Percentiles rank a stretch among this genome's conserved stretches.
phyloP scores from a whole-genome alignment of 2,797 vertebrate species.

The Apogon hyalosoma region DNA sequence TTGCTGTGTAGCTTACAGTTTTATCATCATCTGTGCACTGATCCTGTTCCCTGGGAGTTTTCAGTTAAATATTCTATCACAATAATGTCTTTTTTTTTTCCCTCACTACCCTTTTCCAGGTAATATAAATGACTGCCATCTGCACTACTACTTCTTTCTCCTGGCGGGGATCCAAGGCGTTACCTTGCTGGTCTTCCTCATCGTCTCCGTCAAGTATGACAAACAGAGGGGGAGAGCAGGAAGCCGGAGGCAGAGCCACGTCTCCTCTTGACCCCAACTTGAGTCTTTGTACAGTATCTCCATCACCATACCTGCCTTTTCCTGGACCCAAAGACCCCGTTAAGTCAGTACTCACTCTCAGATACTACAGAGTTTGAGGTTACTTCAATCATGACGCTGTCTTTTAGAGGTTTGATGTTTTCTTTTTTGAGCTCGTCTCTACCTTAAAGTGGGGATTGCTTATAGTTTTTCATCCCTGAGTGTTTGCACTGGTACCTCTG shows the following conservation, averaged over 20 bases:
- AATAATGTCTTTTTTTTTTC: conserved; percentile 26
- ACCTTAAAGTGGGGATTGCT: conserved; percentile 19
- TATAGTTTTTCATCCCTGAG: conserved; percentile 26
- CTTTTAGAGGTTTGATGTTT: neutral
- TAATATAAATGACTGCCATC: conserved; percentile 94
- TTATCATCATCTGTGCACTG: conserved; percentile 5
- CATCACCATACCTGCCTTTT: conserved; percentile 45
- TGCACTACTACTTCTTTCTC: conserved; percentile 98
- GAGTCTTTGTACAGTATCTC: neutral
- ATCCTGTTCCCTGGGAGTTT: neutral
- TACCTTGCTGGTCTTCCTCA: conserved; percentile 94
- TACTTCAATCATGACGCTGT: conserved; percentile 11
- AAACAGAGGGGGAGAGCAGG: conserved; percentile 80
- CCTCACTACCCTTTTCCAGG: conserved; percentile 75
- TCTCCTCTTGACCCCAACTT: conserved; percentile 72
- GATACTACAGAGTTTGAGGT: conserved; percentile 2
- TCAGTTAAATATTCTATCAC: conserved; percentile 10
- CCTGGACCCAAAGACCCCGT: conserved; percentile 37
- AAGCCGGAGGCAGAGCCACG: conserved; percentile 66
- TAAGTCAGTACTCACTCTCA: conserved; percentile 22
- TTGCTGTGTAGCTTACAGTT: conserved; percentile 2
- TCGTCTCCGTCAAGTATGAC: conserved; percentile 93
- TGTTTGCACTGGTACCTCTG: conserved; percentile 16
- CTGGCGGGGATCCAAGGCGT: conserved; percentile 94
- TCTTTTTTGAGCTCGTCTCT: conserved; percentile 59